Base-by-base conservation (phyloP, 2,113 vertebrate species). In the Chrysochloris asiatica region DNA sequence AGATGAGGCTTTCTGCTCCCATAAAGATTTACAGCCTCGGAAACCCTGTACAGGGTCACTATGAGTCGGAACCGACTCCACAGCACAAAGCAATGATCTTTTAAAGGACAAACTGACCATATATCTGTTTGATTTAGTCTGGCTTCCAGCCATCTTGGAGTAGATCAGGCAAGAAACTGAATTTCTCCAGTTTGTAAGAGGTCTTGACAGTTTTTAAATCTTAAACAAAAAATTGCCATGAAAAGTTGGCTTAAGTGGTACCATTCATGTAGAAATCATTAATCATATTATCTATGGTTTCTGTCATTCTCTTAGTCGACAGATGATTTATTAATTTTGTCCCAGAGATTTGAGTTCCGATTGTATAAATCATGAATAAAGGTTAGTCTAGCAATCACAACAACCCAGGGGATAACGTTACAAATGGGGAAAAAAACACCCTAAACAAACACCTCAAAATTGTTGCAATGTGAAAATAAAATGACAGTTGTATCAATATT, bases 311-410 rank as follows among this genome's bases (percentile, higher is more conserved):
- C 63, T 86, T 24, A 47, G 83, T 63, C 54, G 17, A 93, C 92
- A 92, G 16, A 83, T 59, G 45, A 92, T 89, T 95, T 95, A 92
- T 63, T 36, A 84, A 94, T 71, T 97, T 93, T 38, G 30, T 95
- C 96, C 38, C 8, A 86, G 84, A 93, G 63, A 86, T 7, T 38
- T 93, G 89, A 80, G 52, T 89, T 95, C 76, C 76, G 59, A 24
- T 56, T 65, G 86, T 88, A 89, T 41, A 93, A 94, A 90, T 54
- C 63, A 90, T 93, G 83, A 94, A 95, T 89, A 93, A 95, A 95
- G 63, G 94, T 84, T 85, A 91, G 80, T 94, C 19, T 96, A 85
- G 83, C n/a, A 43, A n/a, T 93, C 95, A 86, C 80, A 93, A 12
- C 26, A 72, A 85, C 43, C 33, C 56, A 16, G 81, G 83, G 65